phyloP scores from a whole-genome alignment of 2,888 invertebrate genomes.

The Nymphalis urticae region DNA sequence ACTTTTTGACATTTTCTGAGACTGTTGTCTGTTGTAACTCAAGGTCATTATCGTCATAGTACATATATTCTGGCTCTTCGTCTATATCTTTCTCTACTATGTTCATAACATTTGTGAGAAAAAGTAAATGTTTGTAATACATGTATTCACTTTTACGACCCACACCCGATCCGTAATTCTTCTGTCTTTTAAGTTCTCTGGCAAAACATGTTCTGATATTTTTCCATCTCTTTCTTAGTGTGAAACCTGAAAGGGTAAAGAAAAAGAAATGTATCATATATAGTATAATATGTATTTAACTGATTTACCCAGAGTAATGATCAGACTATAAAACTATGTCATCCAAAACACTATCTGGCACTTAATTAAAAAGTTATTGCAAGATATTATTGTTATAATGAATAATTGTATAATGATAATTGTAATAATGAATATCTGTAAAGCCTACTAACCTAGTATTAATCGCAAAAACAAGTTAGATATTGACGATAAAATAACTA shows the following conservation, averaged over 20 bases:
- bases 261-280: neutral
- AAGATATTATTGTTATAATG: too few species aligned
- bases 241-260: constrained; percentile 20
- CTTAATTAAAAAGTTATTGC: too few species aligned
- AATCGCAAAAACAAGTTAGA: too few species aligned
- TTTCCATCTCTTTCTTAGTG: constrained; percentile 43
- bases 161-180: constrained; percentile 27
- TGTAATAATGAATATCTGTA: too few species aligned
- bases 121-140: constrained; percentile 25
- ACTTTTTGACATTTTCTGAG: constrained; percentile 7
- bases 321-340: too few species aligned
- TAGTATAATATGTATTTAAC: too few species aligned
- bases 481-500: too few species aligned
- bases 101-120: constrained; percentile 26
- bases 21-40: constrained; percentile 4
- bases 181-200: constrained; percentile 41
- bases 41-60: constrained; percentile 16
- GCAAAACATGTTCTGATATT: constrained; percentile 41
- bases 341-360: too few species aligned
- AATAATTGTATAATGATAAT: too few species aligned
- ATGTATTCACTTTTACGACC: constrained; percentile 28
- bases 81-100: constrained; percentile 19
- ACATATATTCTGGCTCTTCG: constrained; percentile 29
- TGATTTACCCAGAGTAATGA: too few species aligned
- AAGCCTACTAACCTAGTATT: too few species aligned